Percentiles rank a stretch among this genome's conserved stretches.
Conservation (phyloP, 2,888 invertebrate species). For the Epinotia demarniana region DNA sequence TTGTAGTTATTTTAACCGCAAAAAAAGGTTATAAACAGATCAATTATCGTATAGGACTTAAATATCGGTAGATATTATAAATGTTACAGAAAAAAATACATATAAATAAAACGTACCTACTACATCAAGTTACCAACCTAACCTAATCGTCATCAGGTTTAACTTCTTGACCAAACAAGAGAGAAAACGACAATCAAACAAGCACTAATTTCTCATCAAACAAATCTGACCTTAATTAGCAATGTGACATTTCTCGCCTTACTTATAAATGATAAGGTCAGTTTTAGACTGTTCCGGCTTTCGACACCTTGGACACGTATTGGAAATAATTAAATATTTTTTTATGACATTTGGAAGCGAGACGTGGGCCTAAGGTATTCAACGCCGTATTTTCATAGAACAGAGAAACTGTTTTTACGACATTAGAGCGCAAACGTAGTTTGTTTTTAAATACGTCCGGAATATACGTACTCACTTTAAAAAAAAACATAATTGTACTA, state of each 20-base stretch:
- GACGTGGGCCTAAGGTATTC: neutral
- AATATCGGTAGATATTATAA: too few species aligned
- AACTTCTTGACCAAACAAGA: neutral
- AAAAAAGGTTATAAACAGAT: too few species aligned
- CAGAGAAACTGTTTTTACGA: neutral
- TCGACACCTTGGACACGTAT: slow-evolving; percentile 34
- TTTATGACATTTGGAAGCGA: neutral
- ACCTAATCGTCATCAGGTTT: neutral
- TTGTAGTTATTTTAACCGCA: too few species aligned
- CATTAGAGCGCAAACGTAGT: neutral
- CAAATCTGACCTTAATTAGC: slow-evolving; percentile 39
- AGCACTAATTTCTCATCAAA: slow-evolving; percentile 41
- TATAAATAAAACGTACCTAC: too few species aligned
- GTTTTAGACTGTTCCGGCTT: slow-evolving; percentile 34
- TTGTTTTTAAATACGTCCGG: neutral
- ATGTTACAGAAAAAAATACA: too few species aligned
- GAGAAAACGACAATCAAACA: slow-evolving; percentile 31
- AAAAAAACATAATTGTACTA: neutral
- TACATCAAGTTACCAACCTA: neutral
- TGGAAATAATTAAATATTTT: slow-evolving; percentile 20
- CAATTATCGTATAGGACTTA: too few species aligned
- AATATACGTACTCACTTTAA: neutral
- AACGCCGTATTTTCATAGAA: neutral
- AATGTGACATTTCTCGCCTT: slow-evolving; percentile 30
- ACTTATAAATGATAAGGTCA: slow-evolving; percentile 21